These are phyloP conservation scores for Colossoma macropomum DNA, from an alignment of 2,113 vertebrate species.

Conservation along the genomic window DNA sequence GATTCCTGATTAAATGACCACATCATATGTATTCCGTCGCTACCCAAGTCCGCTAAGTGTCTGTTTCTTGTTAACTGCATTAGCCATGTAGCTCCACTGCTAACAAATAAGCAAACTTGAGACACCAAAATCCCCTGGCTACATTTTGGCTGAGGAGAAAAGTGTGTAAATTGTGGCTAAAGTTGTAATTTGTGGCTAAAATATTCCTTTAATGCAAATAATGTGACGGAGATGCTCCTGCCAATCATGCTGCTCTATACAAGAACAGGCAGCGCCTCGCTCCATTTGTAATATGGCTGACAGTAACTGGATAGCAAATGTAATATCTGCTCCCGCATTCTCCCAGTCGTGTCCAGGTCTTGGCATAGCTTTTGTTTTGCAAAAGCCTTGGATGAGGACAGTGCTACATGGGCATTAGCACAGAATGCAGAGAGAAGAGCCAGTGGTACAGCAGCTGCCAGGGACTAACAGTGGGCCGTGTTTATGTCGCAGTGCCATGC, in stretches of 20 bases:
- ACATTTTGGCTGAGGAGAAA: background rate
- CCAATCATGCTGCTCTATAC: background rate
- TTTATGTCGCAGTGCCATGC: conserved; percentile 30
- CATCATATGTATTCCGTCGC: too few relatives aligned
- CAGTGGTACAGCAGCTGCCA: background rate
- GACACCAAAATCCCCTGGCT: background rate
- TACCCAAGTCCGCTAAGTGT: too few relatives aligned
- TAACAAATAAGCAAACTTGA: too few relatives aligned
- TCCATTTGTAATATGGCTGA: conserved; percentile 37
- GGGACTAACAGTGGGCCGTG: conserved; percentile 19
- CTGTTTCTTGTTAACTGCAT: too few relatives aligned
- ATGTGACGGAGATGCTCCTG: background rate
- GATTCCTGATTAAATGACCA: too few relatives aligned
- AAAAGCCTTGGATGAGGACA: background rate
- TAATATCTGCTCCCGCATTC: conserved; percentile 36
- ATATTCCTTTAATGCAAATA: conserved; percentile 33
- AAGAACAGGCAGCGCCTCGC: conserved; percentile 18
- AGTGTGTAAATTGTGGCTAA: background rate
- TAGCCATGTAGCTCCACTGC: too few relatives aligned
- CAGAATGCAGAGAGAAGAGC: conserved; percentile 24
- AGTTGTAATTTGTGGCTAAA: background rate
- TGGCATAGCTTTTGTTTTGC: background rate
- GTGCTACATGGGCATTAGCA: conserved; percentile 27
- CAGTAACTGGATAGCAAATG: conserved; percentile 25
- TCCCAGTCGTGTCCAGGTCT: background rate